phyloP scores from a whole-genome alignment of 2,888 invertebrate species.

The Adelphocoris suturalis region DNA sequence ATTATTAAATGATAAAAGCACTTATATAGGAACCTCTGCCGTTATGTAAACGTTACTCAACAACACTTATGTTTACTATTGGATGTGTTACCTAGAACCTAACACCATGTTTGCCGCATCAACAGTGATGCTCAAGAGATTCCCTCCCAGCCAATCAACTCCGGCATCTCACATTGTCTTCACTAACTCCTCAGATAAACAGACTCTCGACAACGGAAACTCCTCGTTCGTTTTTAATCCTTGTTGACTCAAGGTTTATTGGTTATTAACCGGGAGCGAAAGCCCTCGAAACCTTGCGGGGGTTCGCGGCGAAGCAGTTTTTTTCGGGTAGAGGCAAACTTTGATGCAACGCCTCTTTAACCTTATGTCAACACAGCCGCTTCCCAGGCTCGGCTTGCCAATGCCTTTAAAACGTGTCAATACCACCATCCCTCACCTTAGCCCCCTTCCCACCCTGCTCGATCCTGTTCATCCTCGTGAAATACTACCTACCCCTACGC shows the following conservation, averaged over 20 bases:
- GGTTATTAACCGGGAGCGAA: slow-evolving; percentile 20
- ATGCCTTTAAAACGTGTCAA: slow-evolving; percentile 50
- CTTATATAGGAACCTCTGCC: too few species aligned
- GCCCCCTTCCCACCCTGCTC: neutral
- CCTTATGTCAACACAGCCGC: slow-evolving; percentile 5
- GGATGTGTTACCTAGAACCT: too few species aligned
- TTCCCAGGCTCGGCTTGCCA: neutral
- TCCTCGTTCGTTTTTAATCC: slow-evolving; percentile 21
- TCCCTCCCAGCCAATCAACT: too few species aligned
- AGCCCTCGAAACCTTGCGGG: neutral
- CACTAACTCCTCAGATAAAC: neutral
- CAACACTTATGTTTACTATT: too few species aligned
- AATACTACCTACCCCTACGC: slow-evolving; percentile 53
- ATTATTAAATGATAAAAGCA: too few species aligned
- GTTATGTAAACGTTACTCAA: too few species aligned
- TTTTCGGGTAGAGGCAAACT: slow-evolving; percentile 1
- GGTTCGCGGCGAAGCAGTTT: neutral
- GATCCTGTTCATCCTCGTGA: slow-evolving; percentile 41
- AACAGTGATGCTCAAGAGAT: too few species aligned
- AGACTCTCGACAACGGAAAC: neutral
- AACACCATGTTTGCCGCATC: too few species aligned
- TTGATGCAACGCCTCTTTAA: slow-evolving; percentile 37
- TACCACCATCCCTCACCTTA: slow-evolving; percentile 48
- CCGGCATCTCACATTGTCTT: neutral
- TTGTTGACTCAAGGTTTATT: slow-evolving; percentile 38